Evolutionary conservation across 2,797 vertebrate genomes (phyloP).

Genomic region (Bradypus variegatus): DNA sequence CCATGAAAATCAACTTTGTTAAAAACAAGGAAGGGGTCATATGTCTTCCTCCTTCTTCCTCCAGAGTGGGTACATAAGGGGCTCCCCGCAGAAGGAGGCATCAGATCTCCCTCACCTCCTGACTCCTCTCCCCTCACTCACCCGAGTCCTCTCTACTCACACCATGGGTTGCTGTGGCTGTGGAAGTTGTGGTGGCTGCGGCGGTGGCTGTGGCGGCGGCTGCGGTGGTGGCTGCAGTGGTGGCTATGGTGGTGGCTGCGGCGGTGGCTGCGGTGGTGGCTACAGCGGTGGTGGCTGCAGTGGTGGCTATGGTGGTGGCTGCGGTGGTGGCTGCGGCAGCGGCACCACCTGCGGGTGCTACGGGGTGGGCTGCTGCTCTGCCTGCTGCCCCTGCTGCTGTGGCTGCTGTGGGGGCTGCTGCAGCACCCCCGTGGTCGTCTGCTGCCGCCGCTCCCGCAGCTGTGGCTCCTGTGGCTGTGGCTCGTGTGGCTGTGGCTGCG

Average conservation of each 20-base stretch:
- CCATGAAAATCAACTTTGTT: not conserved
- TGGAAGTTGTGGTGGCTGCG: not conserved
- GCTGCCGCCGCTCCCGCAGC: not conserved
- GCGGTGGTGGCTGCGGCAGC: not conserved
- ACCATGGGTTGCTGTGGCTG: constrained; percentile 11
- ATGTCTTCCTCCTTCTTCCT: not conserved
- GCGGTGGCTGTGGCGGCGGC: not conserved
- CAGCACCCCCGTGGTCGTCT: not conserved
- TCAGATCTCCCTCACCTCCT: not conserved
- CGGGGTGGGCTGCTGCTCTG: not conserved
- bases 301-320: not conserved
- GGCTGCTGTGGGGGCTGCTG: not conserved
- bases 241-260: not conserved
- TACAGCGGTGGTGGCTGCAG: not conserved
- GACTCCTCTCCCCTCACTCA: not conserved
- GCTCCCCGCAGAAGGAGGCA: not conserved
- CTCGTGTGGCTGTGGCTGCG: not conserved
- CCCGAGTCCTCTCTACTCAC: not conserved
- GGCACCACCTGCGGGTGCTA: not conserved
- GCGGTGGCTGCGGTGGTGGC: not conserved
- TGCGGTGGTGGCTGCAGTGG: not conserved
- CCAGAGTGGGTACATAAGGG: not conserved
- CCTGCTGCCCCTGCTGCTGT: not conserved
- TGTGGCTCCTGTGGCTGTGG: not conserved
- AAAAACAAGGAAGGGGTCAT: constrained; percentile 9